Evolutionary conservation across 2,888 invertebrate species (phyloP).

Genomic region (Exocentrus adspersus): DNA sequence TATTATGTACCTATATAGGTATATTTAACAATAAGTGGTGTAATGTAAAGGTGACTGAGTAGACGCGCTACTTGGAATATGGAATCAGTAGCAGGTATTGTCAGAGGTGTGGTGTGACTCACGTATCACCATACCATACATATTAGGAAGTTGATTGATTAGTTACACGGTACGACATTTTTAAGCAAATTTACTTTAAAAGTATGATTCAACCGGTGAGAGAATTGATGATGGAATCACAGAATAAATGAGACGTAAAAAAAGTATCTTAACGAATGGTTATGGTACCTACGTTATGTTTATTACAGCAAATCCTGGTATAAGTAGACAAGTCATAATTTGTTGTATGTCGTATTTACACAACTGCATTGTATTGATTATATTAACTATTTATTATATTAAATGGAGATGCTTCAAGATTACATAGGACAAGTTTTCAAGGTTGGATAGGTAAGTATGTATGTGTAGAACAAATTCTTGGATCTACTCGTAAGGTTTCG

Average conservation of each 20-base stretch:
- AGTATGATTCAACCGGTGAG: neutral
- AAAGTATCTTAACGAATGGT: too few species aligned
- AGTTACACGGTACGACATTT: too few species aligned
- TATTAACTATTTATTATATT: too few species aligned
- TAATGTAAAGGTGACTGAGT: neutral
- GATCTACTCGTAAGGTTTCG: too few species aligned
- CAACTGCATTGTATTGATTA: constrained; percentile 1
- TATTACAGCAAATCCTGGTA: too few species aligned
- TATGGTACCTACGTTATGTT: too few species aligned
- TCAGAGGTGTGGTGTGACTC: neutral
- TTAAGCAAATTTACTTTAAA: neutral
- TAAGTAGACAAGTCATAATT: too few species aligned
- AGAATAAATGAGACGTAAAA: too few species aligned
- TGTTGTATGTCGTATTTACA: neutral
- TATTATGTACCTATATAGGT: neutral
- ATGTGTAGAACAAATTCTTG: too few species aligned
- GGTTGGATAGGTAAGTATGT: too few species aligned
- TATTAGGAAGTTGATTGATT: neutral
- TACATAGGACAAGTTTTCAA: constrained; percentile 26
- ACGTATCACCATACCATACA: neutral
- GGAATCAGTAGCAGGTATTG: neutral
- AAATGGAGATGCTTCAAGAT: constrained; percentile 14
- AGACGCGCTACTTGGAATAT: neutral
- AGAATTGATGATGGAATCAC: neutral
- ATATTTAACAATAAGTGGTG: neutral